Evolutionary conservation across 2,797 vertebrate genomes (phyloP).

Genomic region (Hapalemur alaotrensis): DNA sequence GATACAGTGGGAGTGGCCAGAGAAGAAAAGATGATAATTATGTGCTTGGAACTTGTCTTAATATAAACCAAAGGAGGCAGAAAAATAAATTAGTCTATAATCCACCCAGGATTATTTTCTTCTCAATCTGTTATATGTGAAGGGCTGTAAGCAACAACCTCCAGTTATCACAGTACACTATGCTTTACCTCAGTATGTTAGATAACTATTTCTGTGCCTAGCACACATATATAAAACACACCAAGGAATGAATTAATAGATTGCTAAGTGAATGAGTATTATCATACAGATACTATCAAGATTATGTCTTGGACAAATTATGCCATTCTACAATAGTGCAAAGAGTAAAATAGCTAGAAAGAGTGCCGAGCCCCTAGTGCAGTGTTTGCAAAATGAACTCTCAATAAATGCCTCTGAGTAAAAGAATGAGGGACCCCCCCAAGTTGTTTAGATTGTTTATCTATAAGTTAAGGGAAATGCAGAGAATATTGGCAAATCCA

Average conservation of each 20-base stretch:
- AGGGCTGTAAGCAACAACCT: not conserved
- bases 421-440: not conserved
- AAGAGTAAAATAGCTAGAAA: not conserved
- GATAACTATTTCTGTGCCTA: not conserved
- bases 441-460: not conserved
- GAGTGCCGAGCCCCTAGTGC: not conserved
- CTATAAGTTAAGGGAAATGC: not conserved
- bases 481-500: not conserved
- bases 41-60: not conserved
- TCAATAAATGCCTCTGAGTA: not conserved
- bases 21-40: not conserved
- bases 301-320: not conserved
- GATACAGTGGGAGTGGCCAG: not conserved
- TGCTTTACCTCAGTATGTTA: not conserved
- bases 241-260: not conserved
- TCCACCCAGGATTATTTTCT: not conserved
- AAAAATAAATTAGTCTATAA: not conserved
- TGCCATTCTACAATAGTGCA: not conserved
- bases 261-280: not conserved
- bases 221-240: not conserved
- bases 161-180: not conserved
- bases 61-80: not conserved
- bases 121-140: not conserved
- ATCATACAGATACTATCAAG: not conserved
- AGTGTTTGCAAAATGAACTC: not conserved